A percentile compares a stretch with the other conserved stretches of the same genome.
Evolutionary conservation across 2,797 vertebrate genomes (phyloP).

Genomic region (Nannoperca obscura): DNA sequence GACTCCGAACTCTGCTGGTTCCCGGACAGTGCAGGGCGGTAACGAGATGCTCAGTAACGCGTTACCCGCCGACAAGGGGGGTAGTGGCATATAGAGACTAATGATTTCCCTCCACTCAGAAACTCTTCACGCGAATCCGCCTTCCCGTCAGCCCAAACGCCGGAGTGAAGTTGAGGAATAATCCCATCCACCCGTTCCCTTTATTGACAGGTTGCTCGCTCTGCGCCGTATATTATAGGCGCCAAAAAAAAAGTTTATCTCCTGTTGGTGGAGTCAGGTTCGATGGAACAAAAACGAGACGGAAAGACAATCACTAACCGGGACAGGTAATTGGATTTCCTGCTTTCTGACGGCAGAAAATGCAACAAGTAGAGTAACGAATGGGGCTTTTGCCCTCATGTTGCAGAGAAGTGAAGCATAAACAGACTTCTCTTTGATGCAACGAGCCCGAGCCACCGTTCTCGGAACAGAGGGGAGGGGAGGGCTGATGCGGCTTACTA

Average conservation of each 20-base stretch:
- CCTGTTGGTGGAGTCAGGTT: background rate
- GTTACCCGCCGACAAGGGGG: slow-evolving; percentile 49
- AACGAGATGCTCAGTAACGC: slow-evolving; percentile 60
- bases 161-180: slow-evolving; percentile 4
- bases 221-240: slow-evolving; percentile 3
- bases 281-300: background rate
- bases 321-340: slow-evolving; percentile 29
- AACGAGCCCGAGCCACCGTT: slow-evolving; percentile 38
- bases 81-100: background rate
- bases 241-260: slow-evolving; percentile 46
- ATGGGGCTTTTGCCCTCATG: slow-evolving; percentile 4
- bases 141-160: background rate
- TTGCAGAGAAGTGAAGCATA: slow-evolving; percentile 10
- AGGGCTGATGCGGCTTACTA: slow-evolving; percentile 73
- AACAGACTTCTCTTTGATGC: slow-evolving; percentile 28
- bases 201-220: slow-evolving; percentile 21
- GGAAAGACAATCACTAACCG: background rate
- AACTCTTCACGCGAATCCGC: slow-evolving; percentile 19
- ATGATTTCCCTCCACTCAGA: background rate
- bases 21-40: slow-evolving; percentile 63
- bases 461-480: slow-evolving; percentile 51
- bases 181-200: background rate
- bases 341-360: slow-evolving; percentile 23
- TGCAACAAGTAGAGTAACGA: slow-evolving; percentile 66
- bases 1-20: slow-evolving; percentile 61